Evolutionary conservation across 2,797 vertebrate species (phyloP).

Genomic region (Apodemus agrarius): DNA sequence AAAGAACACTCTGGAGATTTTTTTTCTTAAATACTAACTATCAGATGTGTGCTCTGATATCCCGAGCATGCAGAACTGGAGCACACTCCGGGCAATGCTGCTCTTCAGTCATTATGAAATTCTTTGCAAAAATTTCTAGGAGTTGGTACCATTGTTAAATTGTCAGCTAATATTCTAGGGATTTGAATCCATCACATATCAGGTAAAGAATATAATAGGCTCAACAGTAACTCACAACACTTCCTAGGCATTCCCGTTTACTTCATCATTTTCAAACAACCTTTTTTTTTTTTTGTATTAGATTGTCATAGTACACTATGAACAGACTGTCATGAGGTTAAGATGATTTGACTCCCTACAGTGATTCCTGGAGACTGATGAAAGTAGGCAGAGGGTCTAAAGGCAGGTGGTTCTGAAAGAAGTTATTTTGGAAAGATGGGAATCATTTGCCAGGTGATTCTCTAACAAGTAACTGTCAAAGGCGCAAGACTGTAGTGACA

Average conservation of each 20-base stretch:
- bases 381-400: neutral
- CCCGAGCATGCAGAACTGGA: neutral
- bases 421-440: neutral
- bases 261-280: constrained; percentile 31
- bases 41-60: neutral
- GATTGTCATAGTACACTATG: neutral
- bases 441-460: constrained; percentile 11
- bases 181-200: neutral
- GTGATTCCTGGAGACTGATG: neutral
- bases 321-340: neutral
- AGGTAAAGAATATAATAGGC: neutral
- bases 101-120: neutral
- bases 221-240: neutral
- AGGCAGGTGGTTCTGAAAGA: neutral
- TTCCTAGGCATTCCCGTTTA: neutral
- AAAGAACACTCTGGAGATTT: neutral
- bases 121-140: neutral
- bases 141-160: neutral
- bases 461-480: constrained; percentile 23
- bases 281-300: neutral
- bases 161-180: neutral
- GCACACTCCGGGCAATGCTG: neutral
- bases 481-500: neutral
- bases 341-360: neutral
- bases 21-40: neutral